Base-by-base conservation (phyloP, 2,888 invertebrate genomes). In the Diarsia mendica region DNA sequence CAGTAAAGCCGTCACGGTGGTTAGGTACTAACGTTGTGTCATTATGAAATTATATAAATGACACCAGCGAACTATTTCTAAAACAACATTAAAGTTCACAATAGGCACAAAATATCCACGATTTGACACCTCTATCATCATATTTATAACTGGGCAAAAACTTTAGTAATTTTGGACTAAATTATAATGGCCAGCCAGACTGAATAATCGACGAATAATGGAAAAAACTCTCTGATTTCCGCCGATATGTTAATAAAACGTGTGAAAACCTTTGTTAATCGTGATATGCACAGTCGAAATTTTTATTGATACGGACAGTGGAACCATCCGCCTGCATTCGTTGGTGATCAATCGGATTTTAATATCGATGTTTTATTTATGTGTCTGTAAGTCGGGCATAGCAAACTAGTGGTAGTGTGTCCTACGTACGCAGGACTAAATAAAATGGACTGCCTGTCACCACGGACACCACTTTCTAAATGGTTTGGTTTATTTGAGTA, bases 321-420 rank as follows among this genome's bases (percentile, higher is more conserved):
- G 53, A 64, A 72, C 67, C 63, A 73, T 68, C 49, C 69, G 49
- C 64, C 67, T 48, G 53, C 63, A 55, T 72, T 55, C 58, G 70
- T 58, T 67, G 71, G 55, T 58, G 83, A 74, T 83, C 69, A 85
- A 83, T 81, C 39, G 61, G 72, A 83, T 85, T 82, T 79, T 65
- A 74, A 83, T 83, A 72, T 65, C 13, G 58, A 46, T 64, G 48
- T 80, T 80, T 84, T 70, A 80, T 69, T 80, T 84, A 67, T 67
- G 63, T 69, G 69, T n/a, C 48, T 61, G 58, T 67, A 58, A 44
- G 18, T 23, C 44, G 28, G 13, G 44, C 39, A 39, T 39, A 39
- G 60, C 53, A 53, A 60, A 18, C 5, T 39, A 49, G 39, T 46
- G 44, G 23, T 75, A 15, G 13, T 39, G 15, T 66, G 3, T 49